Percentiles rank a stretch among this genome's conserved stretches.
Conservation (phyloP, 2,113 vertebrate genomes). For the Nycticryphes semicollaris region DNA sequence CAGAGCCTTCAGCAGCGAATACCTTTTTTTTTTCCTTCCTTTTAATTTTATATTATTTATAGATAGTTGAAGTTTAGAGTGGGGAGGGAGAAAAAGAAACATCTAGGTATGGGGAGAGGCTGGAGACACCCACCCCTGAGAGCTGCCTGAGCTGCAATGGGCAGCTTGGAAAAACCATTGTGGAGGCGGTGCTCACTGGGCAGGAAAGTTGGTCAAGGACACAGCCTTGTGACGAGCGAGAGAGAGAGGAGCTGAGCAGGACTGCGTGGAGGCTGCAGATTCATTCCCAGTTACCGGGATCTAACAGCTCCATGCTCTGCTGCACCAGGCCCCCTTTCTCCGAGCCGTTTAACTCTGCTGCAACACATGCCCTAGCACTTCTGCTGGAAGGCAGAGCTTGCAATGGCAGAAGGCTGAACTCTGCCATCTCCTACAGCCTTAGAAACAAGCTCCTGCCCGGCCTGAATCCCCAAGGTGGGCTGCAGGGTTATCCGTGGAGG, state of each 20-base stretch:
- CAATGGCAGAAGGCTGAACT: rapidly evolving
- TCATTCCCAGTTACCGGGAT: background rate
- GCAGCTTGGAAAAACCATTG: background rate
- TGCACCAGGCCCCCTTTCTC: background rate
- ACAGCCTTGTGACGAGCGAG: rapidly evolving
- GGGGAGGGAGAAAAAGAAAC: background rate
- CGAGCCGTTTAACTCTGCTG: background rate
- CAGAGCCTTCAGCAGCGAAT: background rate
- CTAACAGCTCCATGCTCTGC: background rate
- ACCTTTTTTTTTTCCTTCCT: background rate
- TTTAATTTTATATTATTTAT: background rate
- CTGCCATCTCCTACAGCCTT: background rate
- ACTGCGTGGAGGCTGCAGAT: rapidly evolving
- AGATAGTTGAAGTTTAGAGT: background rate
- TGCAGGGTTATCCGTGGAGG: rapidly evolving
- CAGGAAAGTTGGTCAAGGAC: background rate
- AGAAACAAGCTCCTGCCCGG: background rate
- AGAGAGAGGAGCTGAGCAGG: background rate
- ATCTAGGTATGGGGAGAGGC: background rate
- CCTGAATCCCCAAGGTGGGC: background rate
- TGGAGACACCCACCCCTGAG: background rate
- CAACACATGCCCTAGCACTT: background rate
- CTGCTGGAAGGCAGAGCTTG: background rate
- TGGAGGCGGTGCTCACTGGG: background rate
- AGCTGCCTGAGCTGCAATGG: background rate